Base-by-base conservation (phyloP, 2,888 invertebrate genomes). In the Lithophane socia region DNA sequence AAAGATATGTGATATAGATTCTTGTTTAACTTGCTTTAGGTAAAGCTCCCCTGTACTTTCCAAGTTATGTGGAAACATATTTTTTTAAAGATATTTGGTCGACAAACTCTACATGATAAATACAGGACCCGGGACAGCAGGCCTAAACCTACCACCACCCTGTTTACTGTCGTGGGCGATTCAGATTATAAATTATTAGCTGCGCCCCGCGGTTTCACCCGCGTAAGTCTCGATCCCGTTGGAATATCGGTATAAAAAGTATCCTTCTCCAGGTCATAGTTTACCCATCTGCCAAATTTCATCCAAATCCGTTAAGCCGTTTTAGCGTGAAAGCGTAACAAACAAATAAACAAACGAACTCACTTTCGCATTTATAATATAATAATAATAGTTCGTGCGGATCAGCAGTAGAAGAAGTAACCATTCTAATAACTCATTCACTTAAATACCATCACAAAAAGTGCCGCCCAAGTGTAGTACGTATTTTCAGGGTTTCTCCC, bases 1-100 rank as follows among this genome's bases (percentile, higher is more conserved):
- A 76, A 74, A 58, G 8, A 37, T 9, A 47, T 42, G 16, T 42
- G 21, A 16, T 56, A 16, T 61, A n/a, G n/a, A 24, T 73, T 73
- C 16, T 47, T 42, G 47, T 37, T 12, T 18, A 42, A 61, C 7
- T 76, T 76, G 3, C 18, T 75, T 64, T 37, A 37, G 37, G 37
- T 37, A n/a, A 49, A 56, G 13, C 21, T 21, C 13, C 16, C 10
- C 44, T 37, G 8, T 44, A 18, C 21, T 24, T 29, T 42, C 3
- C 3, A 47, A 24, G 56, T 24, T 56, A 70, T 3, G 10, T 29
- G 21, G 10, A 21, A 54, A 54, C 16, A 68, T 42, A 24, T 54
- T 72, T 49, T 37, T 37, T 37, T 37, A 3, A 37, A 37, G 37
- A 37, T 37, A 2, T 2, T 37, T 37, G 37, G 37, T 37, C 4